A percentile compares a stretch with the other conserved stretches of the same genome.
These are phyloP conservation scores for Eupsilia transversa DNA, from an alignment of 2,888 invertebrate species.

Conservation along the genomic window DNA sequence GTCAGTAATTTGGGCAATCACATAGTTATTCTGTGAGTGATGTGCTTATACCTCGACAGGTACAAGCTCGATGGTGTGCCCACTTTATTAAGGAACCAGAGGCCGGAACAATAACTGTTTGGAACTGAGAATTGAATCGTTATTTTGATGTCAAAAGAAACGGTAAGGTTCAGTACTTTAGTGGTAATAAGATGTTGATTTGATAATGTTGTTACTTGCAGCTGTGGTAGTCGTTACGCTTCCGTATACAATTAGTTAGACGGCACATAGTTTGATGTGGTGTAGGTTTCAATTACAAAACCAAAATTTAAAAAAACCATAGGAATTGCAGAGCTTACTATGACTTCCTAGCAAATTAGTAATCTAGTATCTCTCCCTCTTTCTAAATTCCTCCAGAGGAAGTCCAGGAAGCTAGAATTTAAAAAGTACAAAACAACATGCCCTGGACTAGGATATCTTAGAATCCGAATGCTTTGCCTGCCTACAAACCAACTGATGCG, in stretches of 20 bases:
- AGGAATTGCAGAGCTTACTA: not conserved
- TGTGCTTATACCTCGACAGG: slow-evolving; percentile 35
- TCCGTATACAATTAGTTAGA: not conserved
- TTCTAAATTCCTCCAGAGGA: not conserved
- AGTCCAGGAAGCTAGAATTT: not conserved
- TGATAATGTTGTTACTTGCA: slow-evolving; percentile 13
- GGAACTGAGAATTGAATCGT: slow-evolving; percentile 57
- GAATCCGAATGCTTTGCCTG: not conserved
- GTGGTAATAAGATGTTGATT: slow-evolving; percentile 16
- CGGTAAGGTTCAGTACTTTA: slow-evolving; percentile 42
- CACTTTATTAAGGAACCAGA: slow-evolving; percentile 65
- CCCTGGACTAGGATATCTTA: not conserved
- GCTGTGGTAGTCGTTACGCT: not conserved
- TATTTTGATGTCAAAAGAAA: slow-evolving; percentile 49
- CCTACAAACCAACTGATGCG: not conserved
- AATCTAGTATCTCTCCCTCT: too few species aligned
- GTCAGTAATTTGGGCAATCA: slow-evolving; percentile 74
- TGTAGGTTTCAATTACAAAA: not conserved
- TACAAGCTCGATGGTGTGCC: slow-evolving; percentile 48
- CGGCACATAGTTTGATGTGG: not conserved
- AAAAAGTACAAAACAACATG: not conserved
- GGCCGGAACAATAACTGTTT: slow-evolving; percentile 64
- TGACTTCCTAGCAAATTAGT: not conserved
- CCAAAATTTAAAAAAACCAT: not conserved
- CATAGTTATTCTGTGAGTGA: slow-evolving; percentile 69